Evolutionary conservation across 2,888 invertebrate species (phyloP).

Genomic region (Bellardia bayeri): DNA sequence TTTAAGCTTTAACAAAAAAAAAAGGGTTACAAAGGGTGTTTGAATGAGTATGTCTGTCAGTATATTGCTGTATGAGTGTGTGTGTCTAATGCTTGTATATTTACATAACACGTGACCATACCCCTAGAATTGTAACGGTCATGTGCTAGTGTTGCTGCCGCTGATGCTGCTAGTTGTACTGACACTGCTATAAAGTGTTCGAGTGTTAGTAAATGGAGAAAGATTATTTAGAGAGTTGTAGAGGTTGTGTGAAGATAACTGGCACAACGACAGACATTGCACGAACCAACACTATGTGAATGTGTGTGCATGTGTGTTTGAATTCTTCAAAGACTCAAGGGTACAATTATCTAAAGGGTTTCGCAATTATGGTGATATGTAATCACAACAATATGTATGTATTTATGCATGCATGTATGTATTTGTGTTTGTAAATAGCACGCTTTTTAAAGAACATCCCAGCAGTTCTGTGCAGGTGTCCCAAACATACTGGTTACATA

Average conservation of each 20-base stretch:
- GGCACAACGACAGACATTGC: conserved; percentile 9
- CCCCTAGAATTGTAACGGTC: conserved; percentile 50
- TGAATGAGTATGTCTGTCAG: neutral
- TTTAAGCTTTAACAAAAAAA: neutral
- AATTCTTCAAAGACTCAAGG: conserved; percentile 60
- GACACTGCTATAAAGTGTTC: conserved; percentile 12
- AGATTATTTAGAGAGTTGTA: conserved; percentile 47
- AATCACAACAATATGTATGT: conserved; percentile 49
- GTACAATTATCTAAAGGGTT: conserved; percentile 74
- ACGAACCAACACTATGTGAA: neutral
- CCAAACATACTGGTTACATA: too few species aligned
- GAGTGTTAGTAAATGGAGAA: conserved; percentile 21
- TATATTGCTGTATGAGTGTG: conserved; percentile 3
- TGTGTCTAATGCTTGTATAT: conserved; percentile 18
- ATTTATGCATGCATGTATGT: neutral
- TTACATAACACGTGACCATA: conserved; percentile 58
- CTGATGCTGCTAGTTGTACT: neutral
- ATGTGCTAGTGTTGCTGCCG: neutral
- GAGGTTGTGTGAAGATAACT: conserved; percentile 56
- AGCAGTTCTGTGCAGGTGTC: too few species aligned
- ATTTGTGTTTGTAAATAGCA: neutral
- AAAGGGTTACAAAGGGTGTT: neutral
- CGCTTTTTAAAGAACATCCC: neutral
- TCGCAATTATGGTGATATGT: conserved; percentile 74
- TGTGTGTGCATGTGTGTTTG: conserved; percentile 10